Evolutionary conservation across 2,797 vertebrate species (phyloP).

Genomic region (Syngnathus rostellatus): DNA sequence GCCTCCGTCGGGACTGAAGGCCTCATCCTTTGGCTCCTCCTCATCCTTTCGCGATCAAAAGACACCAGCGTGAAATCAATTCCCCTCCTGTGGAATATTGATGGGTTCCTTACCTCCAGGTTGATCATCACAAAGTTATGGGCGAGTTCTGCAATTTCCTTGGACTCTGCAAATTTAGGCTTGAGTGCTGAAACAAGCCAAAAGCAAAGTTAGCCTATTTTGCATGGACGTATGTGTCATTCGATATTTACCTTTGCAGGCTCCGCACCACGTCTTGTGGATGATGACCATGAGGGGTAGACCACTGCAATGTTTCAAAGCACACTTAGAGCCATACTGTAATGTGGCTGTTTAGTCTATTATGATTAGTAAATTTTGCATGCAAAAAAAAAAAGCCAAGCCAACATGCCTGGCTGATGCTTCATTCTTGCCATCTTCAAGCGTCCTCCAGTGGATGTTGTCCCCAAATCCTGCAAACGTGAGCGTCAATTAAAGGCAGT

Average conservation of each 20-base stretch:
- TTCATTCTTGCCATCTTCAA: constrained; percentile 93
- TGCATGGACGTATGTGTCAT: neutral
- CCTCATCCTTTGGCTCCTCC: constrained; percentile 90
- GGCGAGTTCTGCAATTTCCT: constrained; percentile 93
- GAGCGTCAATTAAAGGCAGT: constrained; percentile 1
- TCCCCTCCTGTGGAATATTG: neutral
- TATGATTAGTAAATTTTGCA: too few relatives aligned
- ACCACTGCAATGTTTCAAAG: constrained; percentile 62
- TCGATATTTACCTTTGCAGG: constrained; percentile 84
- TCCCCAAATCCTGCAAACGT: constrained; percentile 83
- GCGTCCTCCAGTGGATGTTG: constrained; percentile 91
- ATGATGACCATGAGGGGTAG: constrained; percentile 94
- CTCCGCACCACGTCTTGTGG: constrained; percentile 98
- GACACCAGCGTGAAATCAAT: neutral
- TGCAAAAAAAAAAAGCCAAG: neutral
- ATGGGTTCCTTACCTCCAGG: constrained; percentile 77
- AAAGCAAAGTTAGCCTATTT: neutral
- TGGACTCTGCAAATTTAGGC: constrained; percentile 94
- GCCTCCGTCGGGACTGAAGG: constrained; percentile 89
- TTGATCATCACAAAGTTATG: constrained; percentile 99
- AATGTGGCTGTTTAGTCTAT: too few relatives aligned
- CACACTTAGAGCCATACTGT: neutral
- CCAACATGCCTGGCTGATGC: constrained; percentile 83
- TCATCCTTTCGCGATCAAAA: constrained; percentile 77
- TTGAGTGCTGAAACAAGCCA: constrained; percentile 76